Conservation (phyloP, 2,888 invertebrate genomes). For the Agonopterix heracliana region DNA sequence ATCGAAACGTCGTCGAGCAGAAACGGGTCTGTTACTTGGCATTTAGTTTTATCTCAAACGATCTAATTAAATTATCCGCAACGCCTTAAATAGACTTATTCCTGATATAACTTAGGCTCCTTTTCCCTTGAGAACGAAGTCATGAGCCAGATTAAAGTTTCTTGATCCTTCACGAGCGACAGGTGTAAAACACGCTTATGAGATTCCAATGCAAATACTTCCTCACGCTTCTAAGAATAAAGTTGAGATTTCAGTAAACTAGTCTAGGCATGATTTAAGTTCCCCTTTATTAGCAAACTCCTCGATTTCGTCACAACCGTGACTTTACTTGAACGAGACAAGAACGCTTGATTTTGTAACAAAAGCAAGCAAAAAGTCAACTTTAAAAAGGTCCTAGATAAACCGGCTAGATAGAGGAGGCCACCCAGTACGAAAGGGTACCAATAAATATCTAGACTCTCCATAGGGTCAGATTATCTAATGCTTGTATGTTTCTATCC, state of each 20-base stretch:
- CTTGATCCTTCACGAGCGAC: conserved; percentile 55
- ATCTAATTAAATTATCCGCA: conserved; percentile 56
- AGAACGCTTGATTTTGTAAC: conserved; percentile 26
- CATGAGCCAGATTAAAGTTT: conserved; percentile 58
- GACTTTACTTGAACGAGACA: conserved; percentile 17
- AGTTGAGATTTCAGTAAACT: conserved; percentile 30
- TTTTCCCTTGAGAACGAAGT: conserved; percentile 34
- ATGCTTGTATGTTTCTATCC: conserved; percentile 34
- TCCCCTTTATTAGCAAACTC: conserved; percentile 49
- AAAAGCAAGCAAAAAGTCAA: conserved; percentile 14
- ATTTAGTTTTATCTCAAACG: conserved; percentile 57
- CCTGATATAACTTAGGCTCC: conserved; percentile 40
- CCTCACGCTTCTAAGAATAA: conserved; percentile 29
- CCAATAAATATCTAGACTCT: conserved; percentile 34
- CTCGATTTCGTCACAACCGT: conserved; percentile 45
- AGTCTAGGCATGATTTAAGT: conserved; percentile 33
- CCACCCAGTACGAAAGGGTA: conserved; percentile 40
- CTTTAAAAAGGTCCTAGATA: conserved; percentile 17
- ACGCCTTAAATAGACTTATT: conserved; percentile 40
- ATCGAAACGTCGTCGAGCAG: conserved; percentile 36
- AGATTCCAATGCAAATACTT: conserved; percentile 27
- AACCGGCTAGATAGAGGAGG: conserved; percentile 28
- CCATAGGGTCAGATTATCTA: conserved; percentile 35
- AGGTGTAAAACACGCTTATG: conserved; percentile 48
- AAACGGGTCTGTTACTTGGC: conserved; percentile 46